Base-by-base conservation (phyloP, 2,797 vertebrate genomes). In the Masticophis lateralis region DNA sequence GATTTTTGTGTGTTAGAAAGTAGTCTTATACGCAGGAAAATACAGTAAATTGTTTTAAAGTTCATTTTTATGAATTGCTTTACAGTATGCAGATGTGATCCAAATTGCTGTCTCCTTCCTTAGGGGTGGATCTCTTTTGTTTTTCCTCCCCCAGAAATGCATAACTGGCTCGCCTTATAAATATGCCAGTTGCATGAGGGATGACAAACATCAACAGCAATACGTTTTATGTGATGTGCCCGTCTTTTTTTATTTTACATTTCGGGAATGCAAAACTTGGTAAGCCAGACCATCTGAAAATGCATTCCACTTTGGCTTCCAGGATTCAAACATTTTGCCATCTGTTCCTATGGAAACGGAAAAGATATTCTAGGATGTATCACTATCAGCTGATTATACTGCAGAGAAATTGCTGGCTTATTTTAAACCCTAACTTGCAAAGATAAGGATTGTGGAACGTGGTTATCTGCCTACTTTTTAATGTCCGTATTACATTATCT, bases 321-420 rank as follows among this genome's bases (percentile, higher is more conserved):
- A 96, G 95, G 95, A 96, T 94, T 95, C 96, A 97, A 97, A 97
- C 91, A 96, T 95, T 97, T 94, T 95, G 94, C 96, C 95, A 97
- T 96, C 96, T 96, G 97, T 97, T 97, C 97, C 97, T 97, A 97
- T 97, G 97, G 97, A 97, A 97, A 97, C 97, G 93, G 95, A 97
- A 97, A 95, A 96, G 95, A 96, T 97, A 97, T 96, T 97, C 97
- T 97, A 97, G 97, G 97, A 96, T 97, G 96, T 96, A 97, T 95
- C 96, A 95, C 95, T 96, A 97, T 96, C 96, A 95, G 95, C 95
- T 95, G 94, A 97, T 96, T 96, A 97, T 93, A 94, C 60, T 95
- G 96, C 95, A 9, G 94, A 95, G 95, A 96, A 97, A 96, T 97
- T 93, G 94, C 96, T 95, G 94, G 95, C 95, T 97, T 97, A 97